Base-by-base conservation (phyloP, 1,140 invertebrate species). In the Trichoplusia ni region DNA sequence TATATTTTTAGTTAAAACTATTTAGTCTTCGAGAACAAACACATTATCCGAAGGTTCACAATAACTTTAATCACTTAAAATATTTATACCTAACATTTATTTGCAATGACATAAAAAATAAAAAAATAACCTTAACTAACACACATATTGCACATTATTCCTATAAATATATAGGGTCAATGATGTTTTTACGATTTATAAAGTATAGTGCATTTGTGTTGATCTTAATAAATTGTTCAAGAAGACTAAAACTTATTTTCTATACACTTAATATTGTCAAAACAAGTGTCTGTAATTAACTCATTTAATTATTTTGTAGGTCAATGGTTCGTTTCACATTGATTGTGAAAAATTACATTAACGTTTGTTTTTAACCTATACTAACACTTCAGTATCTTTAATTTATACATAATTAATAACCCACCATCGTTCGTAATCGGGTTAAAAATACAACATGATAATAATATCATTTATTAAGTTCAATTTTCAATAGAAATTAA, bases 11-110 rank as follows among this genome's bases (percentile, higher is more conserved):
- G 53, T 61, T 60, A 76, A 67, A 71, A 42, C 35, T 69, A 61
- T 70, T 70, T 79, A 72, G 77, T 72, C 77, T 79, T 76, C 77
- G 49, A 79, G 74, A 79, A 79, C 77, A 71, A 79, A 72, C 37
- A 70, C 16, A 11, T 27, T 38, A n/a, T 38, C 19, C 6, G 27
- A 8, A 35, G 8, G 2, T 37, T 33, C 29, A 13, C 16, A 13
- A 7, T 42, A 8, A 25, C 5, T n/a, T 9, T 56, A 21, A 0
- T 21, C 13, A 53, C 19, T 42, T 42, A 29, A 44, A 42, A 18
- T 42, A 42, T 44, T 58, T 18, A 19, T 29, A 29, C 19, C 7
- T 42, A 71, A 67, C 25, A 64, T 54, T 46, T 37, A 29, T 21
- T 25, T 38, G 37, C 35, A n/a, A 47, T 54, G 19, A 54, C 18